Evolutionary conservation across 2,797 vertebrate genomes (phyloP).

Genomic region (Parauchenoglanis punctatus): DNA sequence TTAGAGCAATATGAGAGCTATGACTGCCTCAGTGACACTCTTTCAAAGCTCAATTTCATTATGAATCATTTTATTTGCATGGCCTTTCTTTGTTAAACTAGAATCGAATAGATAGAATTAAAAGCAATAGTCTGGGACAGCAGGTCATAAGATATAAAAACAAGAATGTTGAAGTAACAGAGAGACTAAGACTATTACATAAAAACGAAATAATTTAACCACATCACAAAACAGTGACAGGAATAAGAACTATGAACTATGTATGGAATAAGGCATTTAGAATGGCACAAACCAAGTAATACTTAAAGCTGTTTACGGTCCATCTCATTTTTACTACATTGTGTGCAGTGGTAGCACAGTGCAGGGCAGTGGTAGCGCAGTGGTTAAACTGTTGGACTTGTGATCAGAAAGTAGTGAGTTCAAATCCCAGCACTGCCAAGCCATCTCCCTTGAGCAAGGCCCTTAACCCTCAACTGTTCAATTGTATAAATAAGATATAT

Average conservation of each 20-base stretch:
- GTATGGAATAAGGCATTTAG: not conserved
- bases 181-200: not conserved
- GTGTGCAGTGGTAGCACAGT: too few relatives aligned
- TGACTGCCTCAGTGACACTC: too few relatives aligned
- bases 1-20: not conserved
- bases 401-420: too few relatives aligned
- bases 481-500: too few relatives aligned
- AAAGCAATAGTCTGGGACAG: not conserved
- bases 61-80: not conserved
- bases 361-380: too few relatives aligned
- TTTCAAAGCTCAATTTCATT: not conserved
- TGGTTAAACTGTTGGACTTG: too few relatives aligned
- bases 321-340: not conserved
- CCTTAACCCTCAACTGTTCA: too few relatives aligned
- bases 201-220: not conserved
- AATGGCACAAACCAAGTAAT: not conserved
- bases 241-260: not conserved
- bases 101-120: not conserved
- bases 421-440: too few relatives aligned
- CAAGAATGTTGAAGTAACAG: not conserved
- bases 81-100: not conserved
- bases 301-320: not conserved
- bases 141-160: not conserved
- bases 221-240: not conserved
- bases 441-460: too few relatives aligned